Conservation (phyloP, 2,797 vertebrate species). For the Cercopithecus hamlyni region DNA sequence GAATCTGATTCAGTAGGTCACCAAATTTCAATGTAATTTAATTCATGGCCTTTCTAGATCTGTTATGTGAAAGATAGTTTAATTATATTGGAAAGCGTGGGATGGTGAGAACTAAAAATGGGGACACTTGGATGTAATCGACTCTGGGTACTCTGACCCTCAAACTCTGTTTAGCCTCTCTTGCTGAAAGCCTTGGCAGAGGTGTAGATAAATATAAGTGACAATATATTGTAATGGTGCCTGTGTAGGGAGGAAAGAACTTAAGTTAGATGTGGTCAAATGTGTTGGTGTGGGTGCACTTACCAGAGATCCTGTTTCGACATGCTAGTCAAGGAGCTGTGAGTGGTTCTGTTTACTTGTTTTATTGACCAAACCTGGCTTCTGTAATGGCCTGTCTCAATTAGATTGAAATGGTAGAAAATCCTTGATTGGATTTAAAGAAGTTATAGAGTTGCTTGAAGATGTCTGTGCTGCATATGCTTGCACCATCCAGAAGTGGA, state of each 20-base stretch:
- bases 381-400: not conserved
- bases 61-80: not conserved
- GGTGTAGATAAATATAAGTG: not conserved
- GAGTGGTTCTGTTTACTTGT: not conserved
- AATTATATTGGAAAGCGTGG: not conserved
- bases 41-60: not conserved
- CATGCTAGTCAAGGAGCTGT: not conserved
- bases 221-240: not conserved
- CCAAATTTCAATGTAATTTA: not conserved
- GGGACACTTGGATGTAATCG: not conserved
- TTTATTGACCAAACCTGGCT: not conserved
- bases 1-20: not conserved
- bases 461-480: not conserved
- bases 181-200: not conserved
- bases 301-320: not conserved
- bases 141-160: not conserved
- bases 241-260: not conserved
- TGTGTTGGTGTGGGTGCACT: not conserved
- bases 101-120: not conserved
- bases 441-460: not conserved
- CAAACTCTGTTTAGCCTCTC: not conserved
- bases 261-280: not conserved
- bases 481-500: not conserved
- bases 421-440: not conserved
- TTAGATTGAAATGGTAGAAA: not conserved